These are phyloP conservation scores for Apocrypta bakeri DNA, from an alignment of 1,140 invertebrate species.

Conservation along the genomic window DNA sequence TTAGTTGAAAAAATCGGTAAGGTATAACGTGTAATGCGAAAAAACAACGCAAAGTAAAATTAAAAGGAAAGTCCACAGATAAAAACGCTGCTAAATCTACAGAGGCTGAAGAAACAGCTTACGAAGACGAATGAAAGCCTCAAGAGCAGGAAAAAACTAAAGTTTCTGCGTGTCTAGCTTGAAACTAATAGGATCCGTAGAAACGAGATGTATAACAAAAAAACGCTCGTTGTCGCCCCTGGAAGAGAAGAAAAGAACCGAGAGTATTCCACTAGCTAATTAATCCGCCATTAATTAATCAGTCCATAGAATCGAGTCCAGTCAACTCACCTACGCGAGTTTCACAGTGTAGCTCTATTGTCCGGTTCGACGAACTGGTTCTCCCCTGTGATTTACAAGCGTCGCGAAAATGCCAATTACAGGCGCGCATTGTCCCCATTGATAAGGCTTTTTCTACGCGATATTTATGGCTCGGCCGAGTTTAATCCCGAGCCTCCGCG, in stretches of 20 bases:
- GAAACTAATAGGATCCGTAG: conserved; percentile 29
- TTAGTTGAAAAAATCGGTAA: not conserved
- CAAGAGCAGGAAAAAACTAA: not conserved
- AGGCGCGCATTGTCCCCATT: not conserved
- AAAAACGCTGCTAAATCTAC: too few species aligned
- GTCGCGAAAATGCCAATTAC: not conserved
- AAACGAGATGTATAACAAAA: not conserved
- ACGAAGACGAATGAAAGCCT: not conserved
- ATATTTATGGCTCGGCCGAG: not conserved
- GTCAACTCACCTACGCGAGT: not conserved
- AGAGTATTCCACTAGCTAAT: not conserved
- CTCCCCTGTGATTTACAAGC: not conserved
- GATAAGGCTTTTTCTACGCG: not conserved
- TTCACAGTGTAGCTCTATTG: not conserved
- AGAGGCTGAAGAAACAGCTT: not conserved
- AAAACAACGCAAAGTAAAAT: not conserved
- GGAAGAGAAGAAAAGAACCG: not conserved
- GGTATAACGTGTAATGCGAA: too few species aligned
- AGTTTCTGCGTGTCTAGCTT: not conserved
- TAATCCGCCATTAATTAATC: conserved; percentile 48
- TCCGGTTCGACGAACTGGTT: not conserved
- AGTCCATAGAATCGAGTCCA: not conserved
- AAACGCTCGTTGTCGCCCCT: not conserved
- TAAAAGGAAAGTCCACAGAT: not conserved
- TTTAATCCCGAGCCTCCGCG: not conserved